These are phyloP conservation scores for Montipora sp. DNA, from an alignment of 64 coral and sea anemone species.

Conservation along the genomic window DNA sequence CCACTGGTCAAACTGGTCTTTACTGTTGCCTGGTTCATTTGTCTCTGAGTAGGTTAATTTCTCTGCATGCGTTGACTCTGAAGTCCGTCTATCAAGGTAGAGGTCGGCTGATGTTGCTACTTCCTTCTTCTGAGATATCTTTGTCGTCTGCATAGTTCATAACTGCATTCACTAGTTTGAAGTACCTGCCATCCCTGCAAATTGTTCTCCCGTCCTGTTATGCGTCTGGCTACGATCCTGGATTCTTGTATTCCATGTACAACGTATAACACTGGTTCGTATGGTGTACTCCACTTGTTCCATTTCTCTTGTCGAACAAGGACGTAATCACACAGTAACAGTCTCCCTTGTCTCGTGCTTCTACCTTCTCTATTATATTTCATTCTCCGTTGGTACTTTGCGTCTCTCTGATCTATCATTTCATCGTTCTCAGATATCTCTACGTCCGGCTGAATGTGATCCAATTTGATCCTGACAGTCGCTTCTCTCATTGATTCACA, in stretches of 20 bases:
- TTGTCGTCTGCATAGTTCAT: conserved; percentile 24
- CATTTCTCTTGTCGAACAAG: conserved; percentile 64
- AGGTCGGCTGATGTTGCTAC: too few relatives aligned
- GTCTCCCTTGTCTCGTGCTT: background rate
- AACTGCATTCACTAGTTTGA: conserved; percentile 63
- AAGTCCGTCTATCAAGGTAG: too few relatives aligned
- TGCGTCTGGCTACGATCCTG: conserved; percentile 30
- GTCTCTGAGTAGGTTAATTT: background rate
- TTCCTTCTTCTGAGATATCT: too few relatives aligned
- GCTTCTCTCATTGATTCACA: conserved; percentile 56
- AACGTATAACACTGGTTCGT: conserved; percentile 70
- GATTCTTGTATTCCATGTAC: conserved; percentile 73
- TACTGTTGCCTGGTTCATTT: conserved; percentile 33
- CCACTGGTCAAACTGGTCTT: background rate
- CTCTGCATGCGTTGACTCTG: too few relatives aligned
- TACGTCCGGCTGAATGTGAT: too few relatives aligned
- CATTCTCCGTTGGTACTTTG: too few relatives aligned
- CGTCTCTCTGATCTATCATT: too few relatives aligned
- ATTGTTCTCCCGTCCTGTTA: conserved; percentile 61
- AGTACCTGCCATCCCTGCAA: conserved; percentile 69
- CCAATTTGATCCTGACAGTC: background rate
- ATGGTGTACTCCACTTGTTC: conserved; percentile 83
- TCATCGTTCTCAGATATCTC: too few relatives aligned
- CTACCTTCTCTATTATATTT: too few relatives aligned
- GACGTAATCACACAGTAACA: conserved; percentile 51